phyloP scores from a whole-genome alignment of 2,888 invertebrate genomes.

The Carcina quercana region DNA sequence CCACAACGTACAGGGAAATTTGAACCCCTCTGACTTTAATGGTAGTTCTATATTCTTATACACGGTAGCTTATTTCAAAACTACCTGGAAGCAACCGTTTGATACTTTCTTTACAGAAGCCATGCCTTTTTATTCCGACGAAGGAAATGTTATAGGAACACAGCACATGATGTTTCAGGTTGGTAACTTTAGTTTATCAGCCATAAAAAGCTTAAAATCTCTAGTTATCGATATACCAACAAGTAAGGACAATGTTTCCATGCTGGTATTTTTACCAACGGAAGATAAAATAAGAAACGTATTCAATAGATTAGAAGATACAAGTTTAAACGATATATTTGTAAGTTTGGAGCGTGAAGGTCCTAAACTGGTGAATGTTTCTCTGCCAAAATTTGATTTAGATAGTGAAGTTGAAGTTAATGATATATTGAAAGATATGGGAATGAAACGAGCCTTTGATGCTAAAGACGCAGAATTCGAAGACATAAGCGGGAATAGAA shows the following conservation, averaged over 20 bases:
- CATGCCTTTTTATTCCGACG: conserved; percentile 30
- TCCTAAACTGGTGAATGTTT: conserved; percentile 30
- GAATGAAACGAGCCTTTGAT: conserved; percentile 43
- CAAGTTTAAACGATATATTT: conserved; percentile 36
- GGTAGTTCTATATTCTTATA: too few species aligned
- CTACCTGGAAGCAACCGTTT: conserved; percentile 41
- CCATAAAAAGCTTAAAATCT: conserved; percentile 30
- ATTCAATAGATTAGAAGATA: conserved; percentile 32
- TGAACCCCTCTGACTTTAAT: too few species aligned
- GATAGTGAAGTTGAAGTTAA: conserved; percentile 34
- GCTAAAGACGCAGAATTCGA: conserved; percentile 35
- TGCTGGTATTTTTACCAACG: conserved; percentile 42
- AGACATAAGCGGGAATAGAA: conserved; percentile 36
- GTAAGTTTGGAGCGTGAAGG: conserved; percentile 27
- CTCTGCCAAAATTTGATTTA: conserved; percentile 43
- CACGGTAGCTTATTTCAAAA: conserved; percentile 36
- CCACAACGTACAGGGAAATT: too few species aligned
- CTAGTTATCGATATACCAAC: conserved; percentile 42
- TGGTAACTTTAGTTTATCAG: conserved; percentile 33
- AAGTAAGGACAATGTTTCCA: conserved; percentile 26
- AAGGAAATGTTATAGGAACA: conserved; percentile 21
- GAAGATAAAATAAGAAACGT: conserved; percentile 30
- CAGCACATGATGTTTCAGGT: conserved; percentile 49
- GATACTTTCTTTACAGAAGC: conserved; percentile 25
- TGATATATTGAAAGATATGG: conserved; percentile 50